Conservation (phyloP, 1,140 invertebrate genomes). For the Galendromus occidentalis region DNA sequence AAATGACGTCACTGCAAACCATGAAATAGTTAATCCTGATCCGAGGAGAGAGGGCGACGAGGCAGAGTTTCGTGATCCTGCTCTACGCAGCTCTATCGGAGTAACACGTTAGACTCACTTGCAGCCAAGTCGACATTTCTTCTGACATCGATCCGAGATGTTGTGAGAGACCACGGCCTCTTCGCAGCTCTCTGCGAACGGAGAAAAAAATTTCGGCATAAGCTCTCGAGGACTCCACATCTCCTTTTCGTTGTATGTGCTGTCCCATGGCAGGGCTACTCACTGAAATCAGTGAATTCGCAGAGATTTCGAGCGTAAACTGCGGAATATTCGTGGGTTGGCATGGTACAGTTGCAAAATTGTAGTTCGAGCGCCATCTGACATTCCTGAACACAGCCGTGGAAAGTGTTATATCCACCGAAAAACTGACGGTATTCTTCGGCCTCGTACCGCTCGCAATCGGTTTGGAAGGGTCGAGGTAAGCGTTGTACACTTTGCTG, state of each 20-base stretch:
- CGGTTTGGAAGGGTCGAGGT: neutral
- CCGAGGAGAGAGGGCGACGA: too few relatives aligned
- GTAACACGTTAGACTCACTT: neutral
- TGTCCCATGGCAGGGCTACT: too few relatives aligned
- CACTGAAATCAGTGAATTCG: slow-evolving; percentile 1
- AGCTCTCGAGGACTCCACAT: neutral
- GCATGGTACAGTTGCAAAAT: neutral
- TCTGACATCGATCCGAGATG: neutral
- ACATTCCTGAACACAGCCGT: neutral
- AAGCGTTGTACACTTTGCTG: neutral
- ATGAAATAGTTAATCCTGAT: too few relatives aligned
- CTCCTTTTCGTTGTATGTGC: too few relatives aligned
- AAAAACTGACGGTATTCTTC: neutral
- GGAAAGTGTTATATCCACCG: neutral
- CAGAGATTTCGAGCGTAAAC: neutral
- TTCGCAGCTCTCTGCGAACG: neutral
- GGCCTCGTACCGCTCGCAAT: neutral
- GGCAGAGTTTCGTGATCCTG: too few relatives aligned
- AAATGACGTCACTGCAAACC: too few relatives aligned
- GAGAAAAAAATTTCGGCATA: neutral
- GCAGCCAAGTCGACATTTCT: neutral
- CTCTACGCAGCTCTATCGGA: neutral
- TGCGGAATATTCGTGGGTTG: neutral
- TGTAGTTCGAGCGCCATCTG: neutral
- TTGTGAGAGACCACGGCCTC: neutral